Percentiles rank a stretch among this genome's conserved stretches.
phyloP scores from a whole-genome alignment of 2,888 invertebrate species.

The Cerastis leucographa region DNA sequence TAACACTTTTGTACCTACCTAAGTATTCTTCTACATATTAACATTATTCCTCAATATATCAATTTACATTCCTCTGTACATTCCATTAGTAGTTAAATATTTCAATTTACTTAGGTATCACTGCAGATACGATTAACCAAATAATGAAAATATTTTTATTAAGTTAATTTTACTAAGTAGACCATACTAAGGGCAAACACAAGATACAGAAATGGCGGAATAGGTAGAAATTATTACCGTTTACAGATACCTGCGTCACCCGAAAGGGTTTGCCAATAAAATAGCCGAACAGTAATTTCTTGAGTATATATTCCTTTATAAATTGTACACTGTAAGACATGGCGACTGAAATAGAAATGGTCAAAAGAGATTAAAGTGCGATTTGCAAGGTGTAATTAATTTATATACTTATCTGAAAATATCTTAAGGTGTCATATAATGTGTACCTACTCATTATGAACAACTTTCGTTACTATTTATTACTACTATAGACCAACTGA shows the following conservation, averaged over 20 bases:
- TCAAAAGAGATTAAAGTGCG: background rate
- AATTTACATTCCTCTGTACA: constrained; percentile 53
- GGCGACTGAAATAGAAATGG: background rate
- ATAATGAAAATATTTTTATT: constrained; percentile 42
- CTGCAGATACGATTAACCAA: constrained; percentile 55
- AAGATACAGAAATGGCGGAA: background rate
- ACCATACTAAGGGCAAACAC: background rate
- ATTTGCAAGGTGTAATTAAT: background rate
- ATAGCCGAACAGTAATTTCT: background rate
- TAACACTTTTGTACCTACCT: constrained; percentile 14
- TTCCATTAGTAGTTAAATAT: constrained; percentile 33
- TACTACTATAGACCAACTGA: too few relatives aligned
- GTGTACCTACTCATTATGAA: background rate
- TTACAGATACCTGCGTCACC: background rate
- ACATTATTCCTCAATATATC: constrained; percentile 10
- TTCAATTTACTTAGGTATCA: constrained; percentile 22
- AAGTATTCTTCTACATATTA: background rate
- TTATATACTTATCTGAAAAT: background rate
- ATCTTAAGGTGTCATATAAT: background rate
- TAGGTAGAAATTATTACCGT: background rate
- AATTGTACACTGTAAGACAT: too few relatives aligned
- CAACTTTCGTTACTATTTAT: background rate
- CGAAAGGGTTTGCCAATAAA: background rate
- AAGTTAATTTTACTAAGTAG: constrained; percentile 21
- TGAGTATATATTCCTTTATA: background rate